Conservation (phyloP, 1,140 invertebrate genomes). For the Aphelinus atriplicis region DNA sequence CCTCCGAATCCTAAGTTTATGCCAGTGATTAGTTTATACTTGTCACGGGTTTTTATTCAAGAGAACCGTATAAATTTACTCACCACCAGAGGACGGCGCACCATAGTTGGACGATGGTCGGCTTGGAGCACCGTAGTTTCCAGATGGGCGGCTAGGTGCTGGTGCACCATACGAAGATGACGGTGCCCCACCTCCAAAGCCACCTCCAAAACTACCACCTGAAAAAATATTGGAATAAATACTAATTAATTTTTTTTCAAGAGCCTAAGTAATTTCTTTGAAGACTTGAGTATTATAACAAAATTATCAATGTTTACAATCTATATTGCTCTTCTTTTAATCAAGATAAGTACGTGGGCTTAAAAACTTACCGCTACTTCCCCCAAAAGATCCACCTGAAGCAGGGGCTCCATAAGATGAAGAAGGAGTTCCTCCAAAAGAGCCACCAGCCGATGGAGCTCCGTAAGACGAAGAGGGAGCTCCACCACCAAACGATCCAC, state of each 20-base stretch:
- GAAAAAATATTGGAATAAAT: too few relatives aligned
- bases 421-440: constrained; percentile 27
- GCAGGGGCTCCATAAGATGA: constrained; percentile 45
- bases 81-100: constrained; percentile 35
- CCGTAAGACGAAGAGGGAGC: constrained; percentile 43
- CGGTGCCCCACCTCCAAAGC: constrained; percentile 51
- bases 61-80: constrained; percentile 54
- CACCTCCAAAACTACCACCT: constrained; percentile 56
- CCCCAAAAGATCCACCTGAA: constrained; percentile 38
- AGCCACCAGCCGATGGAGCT: constrained; percentile 42
- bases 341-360: too few relatives aligned
- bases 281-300: too few relatives aligned
- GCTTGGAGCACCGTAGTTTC: constrained; percentile 49
- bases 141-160: constrained; percentile 60
- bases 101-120: constrained; percentile 42
- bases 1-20: constrained; percentile 31
- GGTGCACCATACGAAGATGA: constrained; percentile 63
- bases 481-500: constrained; percentile 56
- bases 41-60: constrained; percentile 15
- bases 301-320: too few relatives aligned
- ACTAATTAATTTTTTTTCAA: too few relatives aligned
- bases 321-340: too few relatives aligned
- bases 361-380: constrained; percentile 13
- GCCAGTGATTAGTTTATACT: not conserved
- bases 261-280: too few relatives aligned